phyloP scores from a whole-genome alignment of 2,797 vertebrate species.

The Anisognathus igniventris region DNA sequence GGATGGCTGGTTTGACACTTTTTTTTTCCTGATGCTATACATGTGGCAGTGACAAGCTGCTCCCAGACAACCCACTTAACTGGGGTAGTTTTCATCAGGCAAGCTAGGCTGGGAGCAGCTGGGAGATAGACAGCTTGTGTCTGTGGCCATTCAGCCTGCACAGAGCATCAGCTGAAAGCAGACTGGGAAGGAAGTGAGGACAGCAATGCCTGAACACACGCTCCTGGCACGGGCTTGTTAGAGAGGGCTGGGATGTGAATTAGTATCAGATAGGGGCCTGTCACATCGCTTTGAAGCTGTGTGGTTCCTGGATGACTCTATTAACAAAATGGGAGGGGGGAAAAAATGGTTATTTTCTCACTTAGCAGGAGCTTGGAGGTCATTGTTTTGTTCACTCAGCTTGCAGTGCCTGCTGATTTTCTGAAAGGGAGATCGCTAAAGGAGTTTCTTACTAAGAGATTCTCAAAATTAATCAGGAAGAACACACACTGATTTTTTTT shows the following conservation, averaged over 20 bases:
- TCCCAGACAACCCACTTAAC: background rate
- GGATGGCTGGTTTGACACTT: background rate
- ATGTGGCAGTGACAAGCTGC: background rate
- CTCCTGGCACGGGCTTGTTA: background rate
- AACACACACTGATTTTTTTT: background rate
- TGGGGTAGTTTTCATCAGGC: slow-evolving; percentile 5
- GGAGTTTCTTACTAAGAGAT: background rate
- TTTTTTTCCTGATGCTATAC: background rate
- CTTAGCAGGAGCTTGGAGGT: background rate
- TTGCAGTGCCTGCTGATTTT: background rate
- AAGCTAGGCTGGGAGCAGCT: background rate
- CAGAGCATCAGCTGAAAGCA: slow-evolving; percentile 44
- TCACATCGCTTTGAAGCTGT: background rate
- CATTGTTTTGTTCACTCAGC: background rate
- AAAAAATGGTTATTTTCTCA: background rate
- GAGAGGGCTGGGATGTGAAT: background rate
- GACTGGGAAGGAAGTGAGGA: background rate
- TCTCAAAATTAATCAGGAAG: background rate
- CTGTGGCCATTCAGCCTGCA: slow-evolving; percentile 40
- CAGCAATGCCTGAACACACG: background rate
- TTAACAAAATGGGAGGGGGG: background rate
- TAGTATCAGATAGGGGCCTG: background rate
- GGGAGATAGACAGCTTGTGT: slow-evolving; percentile 19
- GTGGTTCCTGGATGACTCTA: background rate
- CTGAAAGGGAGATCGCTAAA: background rate